These are phyloP conservation scores for Zelostemma sp. DNA, from an alignment of 1,140 invertebrate genomes.

Conservation along the genomic window DNA sequence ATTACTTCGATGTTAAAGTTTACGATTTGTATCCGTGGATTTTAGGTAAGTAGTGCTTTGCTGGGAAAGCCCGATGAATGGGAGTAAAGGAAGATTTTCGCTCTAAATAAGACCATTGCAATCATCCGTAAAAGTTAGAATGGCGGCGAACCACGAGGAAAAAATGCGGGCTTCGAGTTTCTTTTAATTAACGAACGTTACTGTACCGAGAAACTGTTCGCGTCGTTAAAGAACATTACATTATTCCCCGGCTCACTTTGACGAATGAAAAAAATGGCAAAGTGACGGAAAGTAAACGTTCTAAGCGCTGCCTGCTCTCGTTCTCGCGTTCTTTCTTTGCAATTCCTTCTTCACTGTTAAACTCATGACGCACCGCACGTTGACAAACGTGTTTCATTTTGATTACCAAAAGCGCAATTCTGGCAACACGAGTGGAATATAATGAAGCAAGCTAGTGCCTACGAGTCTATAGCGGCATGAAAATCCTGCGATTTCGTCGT, in stretches of 20 bases:
- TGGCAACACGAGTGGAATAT: slow-evolving; percentile 32
- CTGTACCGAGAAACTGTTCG: slow-evolving; percentile 19
- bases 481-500: slow-evolving; percentile 35
- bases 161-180: not conserved
- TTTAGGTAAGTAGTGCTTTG: too few species aligned
- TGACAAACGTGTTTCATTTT: slow-evolving; percentile 48
- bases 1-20: not conserved
- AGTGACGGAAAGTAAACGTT: too few species aligned
- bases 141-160: not conserved
- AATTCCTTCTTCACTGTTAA: slow-evolving; percentile 23
- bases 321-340: too few species aligned
- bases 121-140: not conserved
- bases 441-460: slow-evolving; percentile 33
- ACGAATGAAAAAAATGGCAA: too few species aligned
- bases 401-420: slow-evolving; percentile 37
- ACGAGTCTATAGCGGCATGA: slow-evolving; percentile 21
- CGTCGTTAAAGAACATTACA: too few species aligned
- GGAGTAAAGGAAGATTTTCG: not conserved
- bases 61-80: not conserved
- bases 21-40: too few species aligned
- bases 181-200: slow-evolving; percentile 45
- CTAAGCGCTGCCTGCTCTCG: too few species aligned
- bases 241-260: too few species aligned
- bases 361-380: slow-evolving; percentile 39
- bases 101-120: not conserved